Evolutionary conservation across 2,797 vertebrate genomes (phyloP).

Genomic region (Hoplostethus mediterraneus): DNA sequence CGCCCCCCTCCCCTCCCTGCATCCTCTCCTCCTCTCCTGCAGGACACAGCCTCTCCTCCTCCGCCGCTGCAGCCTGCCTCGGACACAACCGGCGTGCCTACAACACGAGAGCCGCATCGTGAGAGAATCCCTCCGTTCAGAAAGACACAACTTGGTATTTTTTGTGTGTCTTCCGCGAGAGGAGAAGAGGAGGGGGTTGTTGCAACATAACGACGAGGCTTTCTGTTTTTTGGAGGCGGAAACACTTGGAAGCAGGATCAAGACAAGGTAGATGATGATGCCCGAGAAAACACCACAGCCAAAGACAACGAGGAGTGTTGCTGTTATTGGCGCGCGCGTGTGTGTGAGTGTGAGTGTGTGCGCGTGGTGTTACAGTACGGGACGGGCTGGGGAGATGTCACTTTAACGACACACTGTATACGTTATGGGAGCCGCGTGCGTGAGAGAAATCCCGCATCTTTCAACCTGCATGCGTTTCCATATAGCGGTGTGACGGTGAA

Average conservation of each 20-base stretch:
- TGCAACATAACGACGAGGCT: constrained; percentile 33
- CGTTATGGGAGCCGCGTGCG: neutral
- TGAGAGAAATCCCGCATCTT: too few relatives aligned
- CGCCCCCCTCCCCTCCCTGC: constrained; percentile 54
- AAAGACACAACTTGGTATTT: constrained; percentile 56
- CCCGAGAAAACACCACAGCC: constrained; percentile 1
- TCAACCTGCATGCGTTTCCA: too few relatives aligned
- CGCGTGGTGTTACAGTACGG: constrained; percentile 38
- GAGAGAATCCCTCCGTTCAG: constrained; percentile 15
- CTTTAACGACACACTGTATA: neutral
- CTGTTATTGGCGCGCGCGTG: neutral
- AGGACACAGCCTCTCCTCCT: constrained; percentile 70
- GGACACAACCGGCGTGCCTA: constrained; percentile 75
- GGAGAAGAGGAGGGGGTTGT: constrained; percentile 12
- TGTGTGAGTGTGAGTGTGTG: too few relatives aligned
- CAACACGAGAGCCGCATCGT: constrained; percentile 61
- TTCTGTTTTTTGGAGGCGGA: constrained; percentile 20
- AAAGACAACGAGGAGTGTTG: constrained; percentile 12
- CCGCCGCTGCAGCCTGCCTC: constrained; percentile 71
- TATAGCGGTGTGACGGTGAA: constrained; percentile 25
- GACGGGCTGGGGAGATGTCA: constrained; percentile 55
- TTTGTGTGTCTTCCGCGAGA: constrained; percentile 1
- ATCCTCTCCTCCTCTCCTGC: constrained; percentile 75
- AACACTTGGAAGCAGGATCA: constrained; percentile 59
- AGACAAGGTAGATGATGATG: constrained; percentile 69